Conservation (phyloP, 64 coral and sea anemone species). For the Pachyseris speciosa region DNA sequence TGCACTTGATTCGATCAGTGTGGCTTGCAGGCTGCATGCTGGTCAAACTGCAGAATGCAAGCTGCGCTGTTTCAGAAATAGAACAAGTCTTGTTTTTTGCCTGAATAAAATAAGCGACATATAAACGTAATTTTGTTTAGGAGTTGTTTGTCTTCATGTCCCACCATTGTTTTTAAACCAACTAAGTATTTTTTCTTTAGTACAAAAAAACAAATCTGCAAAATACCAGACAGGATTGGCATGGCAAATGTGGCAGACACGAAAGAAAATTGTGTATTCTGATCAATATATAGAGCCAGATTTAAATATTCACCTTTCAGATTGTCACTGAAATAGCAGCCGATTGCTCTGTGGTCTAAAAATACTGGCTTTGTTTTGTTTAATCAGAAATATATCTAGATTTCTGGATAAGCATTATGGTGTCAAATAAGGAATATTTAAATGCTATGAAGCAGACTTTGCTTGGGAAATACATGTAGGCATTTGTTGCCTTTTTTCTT, state of each 20-base stretch:
- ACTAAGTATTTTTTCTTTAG: neutral
- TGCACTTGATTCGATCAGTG: too few species aligned
- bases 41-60: neutral
- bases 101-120: too few species aligned
- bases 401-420: too few species aligned
- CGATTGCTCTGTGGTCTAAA: neutral
- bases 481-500: too few species aligned
- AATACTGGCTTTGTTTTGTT: neutral
- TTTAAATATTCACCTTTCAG: neutral
- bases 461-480: too few species aligned
- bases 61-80: neutral
- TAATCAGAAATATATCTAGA: too few species aligned
- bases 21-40: neutral
- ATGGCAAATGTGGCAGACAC: conserved; percentile 3
- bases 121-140: neutral
- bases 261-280: neutral
- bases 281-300: neutral
- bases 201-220: neutral
- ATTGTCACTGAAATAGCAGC: neutral
- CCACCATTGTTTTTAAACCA: neutral
- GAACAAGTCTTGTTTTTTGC: too few species aligned
- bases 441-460: too few species aligned
- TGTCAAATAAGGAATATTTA: too few species aligned
- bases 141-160: neutral
- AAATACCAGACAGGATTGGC: neutral